Conservation (phyloP, 2,113 vertebrate genomes). For the Lycocorax pyrrhopterus region DNA sequence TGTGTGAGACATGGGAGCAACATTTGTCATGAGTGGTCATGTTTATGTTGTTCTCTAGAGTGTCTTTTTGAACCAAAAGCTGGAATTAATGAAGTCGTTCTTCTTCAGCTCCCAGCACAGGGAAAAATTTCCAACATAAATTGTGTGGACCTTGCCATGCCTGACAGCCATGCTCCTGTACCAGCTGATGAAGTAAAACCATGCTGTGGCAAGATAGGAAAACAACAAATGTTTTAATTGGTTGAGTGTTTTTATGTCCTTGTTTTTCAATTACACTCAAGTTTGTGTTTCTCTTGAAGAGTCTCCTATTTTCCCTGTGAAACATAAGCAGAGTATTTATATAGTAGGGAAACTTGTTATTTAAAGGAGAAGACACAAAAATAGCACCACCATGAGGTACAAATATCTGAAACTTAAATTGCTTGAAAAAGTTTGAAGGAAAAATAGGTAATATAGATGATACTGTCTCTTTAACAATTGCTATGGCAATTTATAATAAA, state of each 20-base stretch:
- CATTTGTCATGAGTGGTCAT: not conserved
- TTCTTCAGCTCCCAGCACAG: not conserved
- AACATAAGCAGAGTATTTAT: not conserved
- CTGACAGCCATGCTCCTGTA: not conserved
- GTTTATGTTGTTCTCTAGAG: not conserved
- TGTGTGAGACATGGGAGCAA: not conserved
- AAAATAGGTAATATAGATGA: not conserved
- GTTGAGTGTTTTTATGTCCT: not conserved
- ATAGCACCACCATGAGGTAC: not conserved
- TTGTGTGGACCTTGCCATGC: not conserved
- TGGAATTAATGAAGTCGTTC: not conserved
- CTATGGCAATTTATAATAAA: not conserved
- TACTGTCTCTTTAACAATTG: not conserved
- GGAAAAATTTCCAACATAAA: not conserved
- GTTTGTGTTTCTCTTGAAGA: not conserved
- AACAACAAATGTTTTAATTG: not conserved
- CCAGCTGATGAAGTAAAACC: not conserved
- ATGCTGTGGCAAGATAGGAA: not conserved
- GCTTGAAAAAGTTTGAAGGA: not conserved
- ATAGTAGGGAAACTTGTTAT: not conserved
- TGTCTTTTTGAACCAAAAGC: not conserved
- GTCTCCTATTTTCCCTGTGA: not conserved
- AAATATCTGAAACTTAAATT: not conserved
- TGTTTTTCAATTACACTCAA: not conserved
- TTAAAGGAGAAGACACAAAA: not conserved